Conservation (phyloP, 2,113 vertebrate genomes). For the Gnathonemus longibarbis region DNA sequence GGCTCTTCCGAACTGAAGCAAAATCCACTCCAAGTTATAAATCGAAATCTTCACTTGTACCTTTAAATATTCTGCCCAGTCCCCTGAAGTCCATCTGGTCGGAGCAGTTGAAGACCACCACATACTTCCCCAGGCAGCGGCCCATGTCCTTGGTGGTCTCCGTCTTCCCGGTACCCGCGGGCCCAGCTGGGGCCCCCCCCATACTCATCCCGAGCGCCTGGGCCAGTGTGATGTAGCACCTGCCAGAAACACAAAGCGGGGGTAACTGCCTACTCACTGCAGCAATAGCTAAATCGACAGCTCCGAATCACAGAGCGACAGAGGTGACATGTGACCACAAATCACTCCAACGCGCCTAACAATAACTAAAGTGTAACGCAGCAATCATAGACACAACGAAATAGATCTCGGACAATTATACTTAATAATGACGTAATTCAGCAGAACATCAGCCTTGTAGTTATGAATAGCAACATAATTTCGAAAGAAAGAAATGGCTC, state of each 20-base stretch:
- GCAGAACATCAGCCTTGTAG: not conserved
- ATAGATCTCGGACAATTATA: not conserved
- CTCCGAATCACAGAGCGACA: not conserved
- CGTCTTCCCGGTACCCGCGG: constrained; percentile 94
- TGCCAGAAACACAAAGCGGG: constrained; percentile 36
- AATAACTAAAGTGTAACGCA: not conserved
- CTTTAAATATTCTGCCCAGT: constrained; percentile 94
- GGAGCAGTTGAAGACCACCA: constrained; percentile 97
- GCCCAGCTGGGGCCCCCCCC: constrained; percentile 90
- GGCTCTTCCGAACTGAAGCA: not conserved
- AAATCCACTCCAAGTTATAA: not conserved
- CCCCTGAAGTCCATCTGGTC: constrained; percentile 99
- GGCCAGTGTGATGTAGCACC: constrained; percentile 93
- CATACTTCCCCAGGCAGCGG: constrained; percentile 89
- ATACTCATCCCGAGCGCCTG: constrained; percentile 94
- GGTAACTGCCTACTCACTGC: not conserved
- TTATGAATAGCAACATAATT: not conserved
- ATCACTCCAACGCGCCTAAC: not conserved
- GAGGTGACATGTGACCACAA: not conserved
- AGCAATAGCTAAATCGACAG: not conserved
- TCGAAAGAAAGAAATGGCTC: not conserved
- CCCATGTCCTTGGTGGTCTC: constrained; percentile 97
- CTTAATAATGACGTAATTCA: not conserved
- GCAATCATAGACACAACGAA: not conserved
- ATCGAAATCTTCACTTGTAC: constrained; percentile 38